Base-by-base conservation (phyloP, 2,113 vertebrate genomes). In the Centropus bengalensis region DNA sequence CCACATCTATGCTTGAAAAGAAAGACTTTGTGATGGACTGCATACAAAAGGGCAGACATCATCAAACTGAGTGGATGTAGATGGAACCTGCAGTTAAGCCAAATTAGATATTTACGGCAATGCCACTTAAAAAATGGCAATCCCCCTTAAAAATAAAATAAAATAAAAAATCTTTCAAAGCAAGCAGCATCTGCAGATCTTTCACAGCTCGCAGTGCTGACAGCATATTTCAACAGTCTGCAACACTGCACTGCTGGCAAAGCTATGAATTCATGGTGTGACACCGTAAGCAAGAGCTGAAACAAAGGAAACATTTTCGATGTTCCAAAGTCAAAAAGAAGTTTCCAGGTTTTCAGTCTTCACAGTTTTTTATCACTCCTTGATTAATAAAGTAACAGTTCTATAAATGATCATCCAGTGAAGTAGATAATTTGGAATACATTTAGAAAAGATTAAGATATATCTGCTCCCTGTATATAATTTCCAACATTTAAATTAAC, bases 391-490 rank as follows among this genome's bases (percentile, higher is more conserved):
- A 63, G 17, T 44, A 70, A 11, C 7, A 62, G n/a, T 42, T 88
- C 28, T 16, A 38, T 23, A 70, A 73, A 66, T 59, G 10, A 66
- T 38, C 38, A 55, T 5, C 2, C 21, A 69, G 10, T 77, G 45
- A 88, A 80, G 23, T 3, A 77, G 28, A 8, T 45, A 90, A 82
- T 20, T 74, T 59, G 47, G 33, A 80, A 49, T 66, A 63, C 23
- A 47, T 58, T 90, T 52, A 67, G 26, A 27, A 47, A 78, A 86
- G 12, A 22, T 14, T 4, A 62, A 64, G 36, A 44, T 38, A 18
- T 3, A 33, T 11, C 11, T 77, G 14, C 42, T 16, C 21, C 45
- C 22, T 78, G 8, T 38, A 38, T 2, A 33, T 13, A 0, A 5
- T 52, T 93, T 90, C 36, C 60, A 63, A 86, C 73, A 6, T 51